Evolutionary conservation across 2,888 invertebrate genomes (phyloP).

Genomic region (Spodoptera exigua): DNA sequence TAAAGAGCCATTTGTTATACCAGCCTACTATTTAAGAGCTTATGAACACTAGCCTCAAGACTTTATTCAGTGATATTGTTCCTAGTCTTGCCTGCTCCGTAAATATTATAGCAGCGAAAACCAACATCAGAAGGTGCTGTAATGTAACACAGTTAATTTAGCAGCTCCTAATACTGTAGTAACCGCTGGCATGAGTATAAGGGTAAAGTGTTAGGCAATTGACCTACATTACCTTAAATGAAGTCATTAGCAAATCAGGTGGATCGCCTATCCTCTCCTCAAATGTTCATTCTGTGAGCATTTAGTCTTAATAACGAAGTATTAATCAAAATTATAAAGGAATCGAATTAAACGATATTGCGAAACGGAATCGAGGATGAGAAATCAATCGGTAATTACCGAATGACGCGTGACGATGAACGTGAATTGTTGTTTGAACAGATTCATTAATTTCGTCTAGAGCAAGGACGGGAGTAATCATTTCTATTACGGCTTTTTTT

Average conservation of each 20-base stretch:
- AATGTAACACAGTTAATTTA: constrained; percentile 49
- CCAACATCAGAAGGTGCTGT: constrained; percentile 33
- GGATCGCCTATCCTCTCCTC: constrained; percentile 42
- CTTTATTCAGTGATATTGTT: constrained; percentile 23
- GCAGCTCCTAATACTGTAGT: constrained; percentile 49
- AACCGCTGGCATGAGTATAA: constrained; percentile 44
- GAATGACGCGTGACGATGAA: constrained; percentile 7
- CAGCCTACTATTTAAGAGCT: constrained; percentile 20
- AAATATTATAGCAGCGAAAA: constrained; percentile 41
- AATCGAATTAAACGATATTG: constrained; percentile 8
- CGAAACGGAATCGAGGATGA: constrained; percentile 6
- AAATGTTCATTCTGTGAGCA: constrained; percentile 44
- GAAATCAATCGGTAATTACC: constrained; percentile 28
- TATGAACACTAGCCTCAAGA: constrained; percentile 29
- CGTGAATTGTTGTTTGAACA: constrained; percentile 12
- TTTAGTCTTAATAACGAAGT: constrained; percentile 34
- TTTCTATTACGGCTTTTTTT: no score
- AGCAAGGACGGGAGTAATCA: no score
- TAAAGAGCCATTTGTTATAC: constrained; percentile 15
- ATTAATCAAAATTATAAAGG: constrained; percentile 41
- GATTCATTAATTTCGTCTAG: neutral
- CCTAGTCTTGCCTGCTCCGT: constrained; percentile 11
- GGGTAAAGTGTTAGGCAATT: constrained; percentile 57
- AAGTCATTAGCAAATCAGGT: constrained; percentile 55
- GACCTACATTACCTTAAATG: constrained; percentile 57